phyloP scores from a whole-genome alignment of 2,113 vertebrate species.

The Macrotus californicus region DNA sequence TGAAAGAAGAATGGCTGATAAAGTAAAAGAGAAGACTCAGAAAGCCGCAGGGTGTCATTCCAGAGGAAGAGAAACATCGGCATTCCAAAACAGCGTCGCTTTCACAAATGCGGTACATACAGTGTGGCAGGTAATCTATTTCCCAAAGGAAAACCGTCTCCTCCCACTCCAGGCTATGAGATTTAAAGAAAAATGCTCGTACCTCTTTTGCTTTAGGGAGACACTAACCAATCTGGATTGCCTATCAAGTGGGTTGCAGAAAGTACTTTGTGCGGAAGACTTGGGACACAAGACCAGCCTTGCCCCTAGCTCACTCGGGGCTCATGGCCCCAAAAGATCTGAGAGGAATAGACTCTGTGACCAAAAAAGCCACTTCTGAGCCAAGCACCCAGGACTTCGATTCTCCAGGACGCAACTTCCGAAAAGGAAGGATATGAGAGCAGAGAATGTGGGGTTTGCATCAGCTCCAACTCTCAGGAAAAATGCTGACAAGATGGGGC shows the following conservation, averaged over 20 bases:
- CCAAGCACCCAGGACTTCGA: not conserved
- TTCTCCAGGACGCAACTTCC: not conserved
- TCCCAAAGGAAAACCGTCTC: not conserved
- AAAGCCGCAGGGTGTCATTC: not conserved
- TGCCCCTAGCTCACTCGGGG: not conserved
- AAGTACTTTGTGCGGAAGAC: not conserved
- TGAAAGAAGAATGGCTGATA: not conserved
- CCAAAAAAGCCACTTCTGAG: not conserved
- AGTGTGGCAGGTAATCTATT: not conserved
- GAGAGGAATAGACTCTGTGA: not conserved
- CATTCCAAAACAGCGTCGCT: not conserved
- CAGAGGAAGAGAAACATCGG: not conserved
- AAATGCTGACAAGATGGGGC: not conserved
- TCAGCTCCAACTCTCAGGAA: not conserved
- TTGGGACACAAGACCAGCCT: not conserved
- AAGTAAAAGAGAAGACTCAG: not conserved
- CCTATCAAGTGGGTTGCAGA: not conserved
- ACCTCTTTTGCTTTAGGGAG: not conserved
- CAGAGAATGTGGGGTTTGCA: not conserved
- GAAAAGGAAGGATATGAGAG: not conserved
- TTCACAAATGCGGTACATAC: not conserved
- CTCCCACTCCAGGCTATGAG: not conserved
- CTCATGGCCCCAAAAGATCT: not conserved
- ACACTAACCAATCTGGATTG: not conserved
- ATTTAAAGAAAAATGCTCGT: not conserved